These are phyloP conservation scores for Auanema freiburgensis DNA, from an alignment of 2,888 invertebrate species.

Conservation along the genomic window DNA sequence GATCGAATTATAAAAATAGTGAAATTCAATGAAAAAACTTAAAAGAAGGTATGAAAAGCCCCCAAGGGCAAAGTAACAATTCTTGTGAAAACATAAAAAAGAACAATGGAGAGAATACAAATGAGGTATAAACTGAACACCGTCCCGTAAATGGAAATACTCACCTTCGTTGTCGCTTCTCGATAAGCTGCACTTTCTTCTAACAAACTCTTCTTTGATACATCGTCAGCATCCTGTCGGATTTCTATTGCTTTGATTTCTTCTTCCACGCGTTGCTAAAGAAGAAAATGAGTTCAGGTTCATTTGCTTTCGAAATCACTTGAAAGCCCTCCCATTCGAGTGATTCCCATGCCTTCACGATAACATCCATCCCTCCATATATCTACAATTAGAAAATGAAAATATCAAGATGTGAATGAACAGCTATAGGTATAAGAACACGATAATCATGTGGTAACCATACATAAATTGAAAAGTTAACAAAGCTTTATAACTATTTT, in stretches of 20 bases:
- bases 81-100: too few species aligned
- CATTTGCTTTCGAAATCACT: conserved; percentile 21
- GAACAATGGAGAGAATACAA: too few species aligned
- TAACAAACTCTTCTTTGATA: conserved; percentile 27
- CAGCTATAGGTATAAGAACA: neutral
- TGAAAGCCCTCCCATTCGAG: conserved; percentile 47
- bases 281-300: neutral
- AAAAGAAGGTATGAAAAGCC: too few species aligned
- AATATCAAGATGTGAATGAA: neutral
- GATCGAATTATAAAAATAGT: too few species aligned
- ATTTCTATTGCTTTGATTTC: conserved; percentile 37
- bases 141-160: too few species aligned
- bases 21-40: too few species aligned
- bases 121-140: too few species aligned
- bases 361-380: conserved; percentile 28
- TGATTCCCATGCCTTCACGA: conserved; percentile 36
- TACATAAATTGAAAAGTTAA: neutral
- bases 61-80: too few species aligned
- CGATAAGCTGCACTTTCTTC: conserved; percentile 45
- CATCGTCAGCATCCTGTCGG: conserved; percentile 38
- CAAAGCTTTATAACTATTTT: neutral
- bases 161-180: conserved; percentile 42
- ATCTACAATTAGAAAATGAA: conserved; percentile 1
- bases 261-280: conserved; percentile 37
- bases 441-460: neutral